Base-by-base conservation (phyloP, 1,140 invertebrate genomes). In the Gryllus bimaculatus region DNA sequence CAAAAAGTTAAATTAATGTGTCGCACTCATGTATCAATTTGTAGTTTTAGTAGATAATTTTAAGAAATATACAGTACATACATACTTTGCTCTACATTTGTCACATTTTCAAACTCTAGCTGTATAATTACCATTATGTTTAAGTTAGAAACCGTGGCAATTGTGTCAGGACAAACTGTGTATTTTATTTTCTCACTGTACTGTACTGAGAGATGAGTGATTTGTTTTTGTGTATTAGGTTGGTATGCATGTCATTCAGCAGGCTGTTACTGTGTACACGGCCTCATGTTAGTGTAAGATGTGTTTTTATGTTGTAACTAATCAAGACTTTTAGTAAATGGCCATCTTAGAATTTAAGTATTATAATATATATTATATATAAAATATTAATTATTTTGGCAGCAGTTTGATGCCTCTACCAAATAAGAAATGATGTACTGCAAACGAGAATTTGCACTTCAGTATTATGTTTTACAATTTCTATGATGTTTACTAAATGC, bases 11-110 rank as follows among this genome's bases (percentile, higher is more conserved):
- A 48, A 74, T 78, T 74, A 78, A 79, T 79, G 79, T 79, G 75
- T 79, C 48, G 48, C 79, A 77, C 75, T 77, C 76, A 47, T 79
- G 76, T 79, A 79, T 74, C 74, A 66, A 79, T 47, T 75, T 47
- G 39, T 79, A 79, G 79, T 48, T 48, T 66, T 79, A 79, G 79
- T 15, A 79, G 73, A 77, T 79, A 79, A 77, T 79, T 79, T 77
- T 79, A 79, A 79, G 75, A 79, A 47, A 54, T 54, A 73, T 77
- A 48, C 20, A 54, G 39, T 48, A 48, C n/a, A 79, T 76, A 39
- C n/a, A 79, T 76, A 73, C 75, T 79, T 79, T 79, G 66, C 76
- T 49, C 26, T 79, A 73, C 48, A 48, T 79, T 73, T 76, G 48
- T 77, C 75, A 79, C 75, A 8, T 79, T 79, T 66, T 39, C 74